phyloP scores from a whole-genome alignment of 2,888 invertebrate species.

The Heliconius erato region DNA sequence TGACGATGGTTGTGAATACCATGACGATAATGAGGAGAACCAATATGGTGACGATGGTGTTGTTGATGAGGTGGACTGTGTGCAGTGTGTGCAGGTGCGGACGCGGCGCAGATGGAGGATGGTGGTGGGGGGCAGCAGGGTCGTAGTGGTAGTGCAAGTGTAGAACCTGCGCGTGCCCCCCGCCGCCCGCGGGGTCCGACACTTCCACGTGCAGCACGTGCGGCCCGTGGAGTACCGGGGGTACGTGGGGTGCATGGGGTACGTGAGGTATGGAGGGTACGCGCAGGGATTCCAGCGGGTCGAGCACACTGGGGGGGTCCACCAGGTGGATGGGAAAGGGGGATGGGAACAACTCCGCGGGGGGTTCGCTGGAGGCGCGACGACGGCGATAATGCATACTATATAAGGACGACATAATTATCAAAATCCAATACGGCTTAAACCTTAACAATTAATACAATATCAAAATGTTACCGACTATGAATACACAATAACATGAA shows the following conservation, averaged over 20 bases:
- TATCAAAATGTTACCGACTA: slow-evolving; percentile 84
- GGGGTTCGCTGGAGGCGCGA: slow-evolving; percentile 51
- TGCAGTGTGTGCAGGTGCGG: not conserved
- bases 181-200: not conserved
- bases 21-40: slow-evolving; percentile 18
- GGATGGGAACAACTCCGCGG: slow-evolving; percentile 8
- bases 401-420: slow-evolving; percentile 52
- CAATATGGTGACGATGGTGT: slow-evolving; percentile 17
- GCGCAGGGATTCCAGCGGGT: not conserved
- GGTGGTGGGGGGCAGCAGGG: not conserved
- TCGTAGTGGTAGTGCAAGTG: slow-evolving; percentile 21
- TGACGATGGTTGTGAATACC: slow-evolving; percentile 22
- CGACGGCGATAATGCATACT: slow-evolving; percentile 38
- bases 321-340: not conserved
- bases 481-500: slow-evolving; percentile 78
- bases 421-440: slow-evolving; percentile 68
- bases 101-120: not conserved
- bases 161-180: not conserved
- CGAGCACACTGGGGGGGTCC: not conserved
- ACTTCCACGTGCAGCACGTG: slow-evolving; percentile 10
- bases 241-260: not conserved
- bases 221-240: not conserved
- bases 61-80: slow-evolving; percentile 26
- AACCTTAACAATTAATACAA: slow-evolving; percentile 79
- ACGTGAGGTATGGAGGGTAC: not conserved